Conservation (phyloP, 2,888 invertebrate species). For the Eupithecia abbreviata region DNA sequence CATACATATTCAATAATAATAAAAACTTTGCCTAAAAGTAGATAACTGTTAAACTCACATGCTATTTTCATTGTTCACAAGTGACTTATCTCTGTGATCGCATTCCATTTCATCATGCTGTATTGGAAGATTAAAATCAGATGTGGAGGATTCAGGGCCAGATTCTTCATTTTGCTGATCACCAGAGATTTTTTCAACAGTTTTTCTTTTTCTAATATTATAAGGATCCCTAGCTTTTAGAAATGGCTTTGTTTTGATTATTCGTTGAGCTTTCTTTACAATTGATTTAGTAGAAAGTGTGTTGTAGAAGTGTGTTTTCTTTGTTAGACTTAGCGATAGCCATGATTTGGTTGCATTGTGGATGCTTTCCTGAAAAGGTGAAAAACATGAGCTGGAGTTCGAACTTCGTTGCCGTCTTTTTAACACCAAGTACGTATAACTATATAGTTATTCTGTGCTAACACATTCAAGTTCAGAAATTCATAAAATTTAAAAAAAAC, state of each 20-base stretch:
- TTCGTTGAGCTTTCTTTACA: slow-evolving; percentile 48
- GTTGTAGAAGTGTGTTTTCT: slow-evolving; percentile 58
- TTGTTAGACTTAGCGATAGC: slow-evolving; percentile 59
- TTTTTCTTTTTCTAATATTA: slow-evolving; percentile 11
- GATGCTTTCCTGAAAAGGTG: slow-evolving; percentile 50
- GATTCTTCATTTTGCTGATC: slow-evolving; percentile 7
- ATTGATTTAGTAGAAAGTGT: slow-evolving; percentile 36
- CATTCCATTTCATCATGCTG: slow-evolving; percentile 17
- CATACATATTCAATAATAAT: too few relatives aligned
- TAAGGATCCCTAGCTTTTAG: slow-evolving; percentile 50
- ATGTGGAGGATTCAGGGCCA: not conserved
- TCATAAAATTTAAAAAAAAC: not conserved
- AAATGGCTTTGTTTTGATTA: slow-evolving; percentile 63
- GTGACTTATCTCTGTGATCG: not conserved
- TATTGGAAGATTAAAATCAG: slow-evolving; percentile 5
- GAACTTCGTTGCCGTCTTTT: too few relatives aligned
- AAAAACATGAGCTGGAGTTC: not conserved
- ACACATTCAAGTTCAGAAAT: not conserved
- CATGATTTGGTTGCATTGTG: slow-evolving; percentile 67
- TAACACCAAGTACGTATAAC: too few relatives aligned
- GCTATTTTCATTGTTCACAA: not conserved
- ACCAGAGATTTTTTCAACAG: slow-evolving; percentile 3
- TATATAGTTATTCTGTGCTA: not conserved
- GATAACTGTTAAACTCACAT: not conserved
- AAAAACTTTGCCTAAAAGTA: too few relatives aligned